Evolutionary conservation across 1,140 invertebrate species (phyloP), one percentile per base, ranked within the genome.

Genomic region (Glossosoma conforme): DNA sequence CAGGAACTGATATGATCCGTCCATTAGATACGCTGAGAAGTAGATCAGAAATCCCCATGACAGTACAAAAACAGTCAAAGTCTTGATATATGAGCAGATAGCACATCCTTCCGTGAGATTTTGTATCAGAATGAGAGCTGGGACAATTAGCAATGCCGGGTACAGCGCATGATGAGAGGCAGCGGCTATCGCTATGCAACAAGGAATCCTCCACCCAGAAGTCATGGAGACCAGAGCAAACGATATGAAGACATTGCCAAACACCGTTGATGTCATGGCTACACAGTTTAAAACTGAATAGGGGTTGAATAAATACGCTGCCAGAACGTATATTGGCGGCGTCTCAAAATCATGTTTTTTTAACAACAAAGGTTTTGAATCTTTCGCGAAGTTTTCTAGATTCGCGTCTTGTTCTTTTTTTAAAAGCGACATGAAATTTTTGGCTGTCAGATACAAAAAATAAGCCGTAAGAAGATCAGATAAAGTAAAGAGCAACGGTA

Each of bases 251-350:
- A 96, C 71, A 72, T 98, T 98, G 45, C 86, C 85, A 56, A 98
- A 84, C 8, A 93, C 86, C 11, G 90, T 92, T 3, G 93, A 95
- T 0, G 93, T 95, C 63, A 86, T 82, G 22, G 86, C 91, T n/a
- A 89, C 82, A 75, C 93, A 98, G 56, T 88, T 91, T 11, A 93
- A 72, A 35, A 98, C 79, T 22, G 86, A 86, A 63, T 93, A 93
- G 0, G 96, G 96, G 75, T 96, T 97, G 53, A 97, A 89, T 8
- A 97, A 75, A 75, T 95, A 96, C 0, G 88, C 86, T 45, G 85
- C 81, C 54, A 83, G 67, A 0, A 91, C 86, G 63, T 85, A 85
- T 28, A 84, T 66, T 3, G 83, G 74, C 28, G 79, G 73, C 51
- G 74, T 70, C 28, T 68, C 59, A 21, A 79, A 66, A 56, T 85